Evolutionary conservation across 2,797 vertebrate species (phyloP).

Genomic region (Peromyscus melanophrys): DNA sequence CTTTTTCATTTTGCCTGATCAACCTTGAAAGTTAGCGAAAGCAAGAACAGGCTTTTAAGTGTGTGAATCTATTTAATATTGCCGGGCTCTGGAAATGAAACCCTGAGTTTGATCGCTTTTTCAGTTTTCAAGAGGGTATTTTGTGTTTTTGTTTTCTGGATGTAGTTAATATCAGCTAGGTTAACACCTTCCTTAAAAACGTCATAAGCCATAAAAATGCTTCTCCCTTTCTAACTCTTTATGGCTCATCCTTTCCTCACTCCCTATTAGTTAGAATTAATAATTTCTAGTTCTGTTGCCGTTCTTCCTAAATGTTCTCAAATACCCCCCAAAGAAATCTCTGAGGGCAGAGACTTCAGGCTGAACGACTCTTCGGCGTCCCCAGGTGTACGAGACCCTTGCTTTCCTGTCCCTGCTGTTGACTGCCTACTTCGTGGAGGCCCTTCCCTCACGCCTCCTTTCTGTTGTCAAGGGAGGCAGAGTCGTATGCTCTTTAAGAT

Average conservation of each 20-base stretch:
- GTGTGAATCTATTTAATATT: constrained; percentile 16
- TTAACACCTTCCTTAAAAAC: neutral
- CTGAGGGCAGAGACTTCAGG: neutral
- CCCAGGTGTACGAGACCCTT: neutral
- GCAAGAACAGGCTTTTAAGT: constrained; percentile 54
- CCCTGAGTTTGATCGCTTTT: constrained; percentile 36
- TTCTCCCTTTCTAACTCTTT: constrained; percentile 7
- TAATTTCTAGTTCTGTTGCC: neutral
- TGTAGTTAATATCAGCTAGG: constrained; percentile 6
- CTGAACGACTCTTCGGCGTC: neutral
- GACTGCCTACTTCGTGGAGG: neutral
- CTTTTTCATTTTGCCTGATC: constrained; percentile 74
- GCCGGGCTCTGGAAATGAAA: constrained; percentile 16
- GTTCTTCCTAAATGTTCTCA: neutral
- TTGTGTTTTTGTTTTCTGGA: neutral
- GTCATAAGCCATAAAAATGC: neutral
- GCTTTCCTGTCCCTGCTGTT: neutral
- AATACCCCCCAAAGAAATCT: constrained; percentile 25
- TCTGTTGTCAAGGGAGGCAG: neutral
- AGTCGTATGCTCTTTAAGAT: neutral
- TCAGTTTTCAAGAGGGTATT: neutral
- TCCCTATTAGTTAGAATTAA: neutral
- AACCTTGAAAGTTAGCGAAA: constrained; percentile 83
- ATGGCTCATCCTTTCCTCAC: neutral
- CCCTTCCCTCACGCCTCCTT: neutral